Conservation (phyloP, 1,140 invertebrate genomes). For the Drosophila equinoxialis region DNA sequence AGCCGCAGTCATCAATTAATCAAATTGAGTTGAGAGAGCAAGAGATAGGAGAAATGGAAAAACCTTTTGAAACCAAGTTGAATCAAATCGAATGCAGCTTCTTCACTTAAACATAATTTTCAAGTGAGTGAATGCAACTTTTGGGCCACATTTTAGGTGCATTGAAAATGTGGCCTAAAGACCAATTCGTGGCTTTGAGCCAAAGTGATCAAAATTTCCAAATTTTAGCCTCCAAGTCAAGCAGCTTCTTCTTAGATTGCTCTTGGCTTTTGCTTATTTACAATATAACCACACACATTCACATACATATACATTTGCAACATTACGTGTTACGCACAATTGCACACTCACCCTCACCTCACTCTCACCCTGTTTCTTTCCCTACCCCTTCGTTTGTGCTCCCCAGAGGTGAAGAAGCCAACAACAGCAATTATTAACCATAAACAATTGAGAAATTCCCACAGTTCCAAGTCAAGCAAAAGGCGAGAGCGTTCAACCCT, state of each 20-base stretch:
- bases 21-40: conserved; percentile 13
- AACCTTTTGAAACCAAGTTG: not conserved
- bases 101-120: not conserved
- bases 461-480: conserved; percentile 50
- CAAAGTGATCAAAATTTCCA: conserved; percentile 15
- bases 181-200: conserved; percentile 8
- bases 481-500: conserved; percentile 54
- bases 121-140: not conserved
- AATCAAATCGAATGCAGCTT: conserved; percentile 8
- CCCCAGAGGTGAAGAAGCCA: conserved; percentile 70
- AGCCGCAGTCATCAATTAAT: conserved; percentile 54
- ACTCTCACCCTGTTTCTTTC: not conserved
- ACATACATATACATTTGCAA: conserved; percentile 37
- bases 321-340: conserved; percentile 71
- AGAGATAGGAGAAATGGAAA: not conserved
- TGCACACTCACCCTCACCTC: conserved; percentile 55
- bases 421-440: conserved; percentile 81
- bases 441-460: conserved; percentile 80
- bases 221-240: conserved; percentile 18
- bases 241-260: conserved; percentile 16
- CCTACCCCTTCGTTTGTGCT: conserved; percentile 9
- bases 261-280: conserved; percentile 44
- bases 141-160: not conserved
- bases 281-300: conserved; percentile 68
- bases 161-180: not conserved